A percentile compares a stretch with the other conserved stretches of the same genome.
Evolutionary conservation across 2,888 invertebrate species (phyloP).

Genomic region (Leptodirus hochenwartii): DNA sequence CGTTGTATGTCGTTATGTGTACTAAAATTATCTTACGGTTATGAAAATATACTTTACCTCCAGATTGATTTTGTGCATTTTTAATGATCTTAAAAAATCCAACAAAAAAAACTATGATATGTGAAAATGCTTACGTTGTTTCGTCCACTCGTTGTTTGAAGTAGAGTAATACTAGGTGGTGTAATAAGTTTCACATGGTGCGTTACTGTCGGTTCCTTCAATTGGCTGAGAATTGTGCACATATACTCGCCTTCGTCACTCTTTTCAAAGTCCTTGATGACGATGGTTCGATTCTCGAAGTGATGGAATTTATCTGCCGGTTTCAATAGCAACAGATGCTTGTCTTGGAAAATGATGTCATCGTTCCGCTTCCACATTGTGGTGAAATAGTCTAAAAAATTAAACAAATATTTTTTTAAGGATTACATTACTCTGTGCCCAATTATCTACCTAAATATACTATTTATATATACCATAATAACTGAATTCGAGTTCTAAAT

Average conservation of each 20-base stretch:
- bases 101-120: neutral
- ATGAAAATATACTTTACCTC: too few species aligned
- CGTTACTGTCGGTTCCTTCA: slow-evolving; percentile 13
- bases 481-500: too few species aligned
- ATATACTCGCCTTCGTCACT: slow-evolving; percentile 20
- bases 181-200: slow-evolving; percentile 16
- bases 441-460: neutral
- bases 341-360: slow-evolving; percentile 15
- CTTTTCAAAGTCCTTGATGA: slow-evolving; percentile 7
- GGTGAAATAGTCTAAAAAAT: slow-evolving; percentile 13
- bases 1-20: too few species aligned
- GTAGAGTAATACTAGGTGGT: slow-evolving; percentile 17
- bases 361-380: slow-evolving; percentile 15
- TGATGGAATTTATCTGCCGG: slow-evolving; percentile 6
- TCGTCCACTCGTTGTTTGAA: slow-evolving; percentile 14
- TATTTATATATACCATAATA: neutral
- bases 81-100: too few species aligned
- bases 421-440: neutral
- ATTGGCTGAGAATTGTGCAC: slow-evolving; percentile 18
- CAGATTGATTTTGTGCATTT: too few species aligned
- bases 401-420: slow-evolving; percentile 3
- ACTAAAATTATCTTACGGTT: too few species aligned
- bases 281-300: slow-evolving; percentile 6
- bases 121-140: slow-evolving; percentile 9
- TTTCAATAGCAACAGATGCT: slow-evolving; percentile 8